These are phyloP conservation scores for Polymixis lichenea DNA, from an alignment of 2,888 invertebrate species.

Conservation along the genomic window DNA sequence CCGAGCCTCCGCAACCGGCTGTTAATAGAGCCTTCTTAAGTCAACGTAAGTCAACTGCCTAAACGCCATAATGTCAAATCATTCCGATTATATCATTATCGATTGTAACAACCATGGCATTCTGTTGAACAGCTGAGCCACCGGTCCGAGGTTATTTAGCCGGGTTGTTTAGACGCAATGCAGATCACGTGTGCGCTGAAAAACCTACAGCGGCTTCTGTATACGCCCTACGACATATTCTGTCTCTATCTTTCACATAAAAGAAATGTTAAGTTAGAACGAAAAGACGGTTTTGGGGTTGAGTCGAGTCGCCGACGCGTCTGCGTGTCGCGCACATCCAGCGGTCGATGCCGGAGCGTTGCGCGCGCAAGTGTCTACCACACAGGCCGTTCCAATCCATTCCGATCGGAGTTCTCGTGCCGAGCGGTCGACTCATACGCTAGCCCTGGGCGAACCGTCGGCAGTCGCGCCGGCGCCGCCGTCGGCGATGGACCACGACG, in stretches of 20 bases:
- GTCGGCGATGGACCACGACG: slow-evolving; percentile 89
- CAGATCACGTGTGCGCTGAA: slow-evolving; percentile 90
- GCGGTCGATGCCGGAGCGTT: slow-evolving; percentile 77
- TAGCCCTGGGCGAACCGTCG: slow-evolving; percentile 84
- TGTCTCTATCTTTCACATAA: slow-evolving; percentile 67
- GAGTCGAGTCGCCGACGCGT: slow-evolving; percentile 84
- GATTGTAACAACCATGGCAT: slow-evolving; percentile 83
- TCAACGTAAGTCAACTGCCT: slow-evolving; percentile 32
- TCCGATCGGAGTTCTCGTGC: slow-evolving; percentile 85
- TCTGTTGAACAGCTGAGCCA: slow-evolving; percentile 85
- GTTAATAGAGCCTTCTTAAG: slow-evolving; percentile 49
- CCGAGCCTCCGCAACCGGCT: slow-evolving; percentile 27
- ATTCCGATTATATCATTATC: slow-evolving; percentile 82
- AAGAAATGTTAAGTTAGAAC: slow-evolving; percentile 66
- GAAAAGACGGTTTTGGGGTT: slow-evolving; percentile 73
- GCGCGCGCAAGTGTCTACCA: slow-evolving; percentile 78
- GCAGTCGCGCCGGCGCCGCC: slow-evolving; percentile 88
- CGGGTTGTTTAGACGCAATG: slow-evolving; percentile 90
- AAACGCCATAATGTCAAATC: slow-evolving; percentile 69
- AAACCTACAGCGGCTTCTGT: slow-evolving; percentile 81
- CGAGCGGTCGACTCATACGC: slow-evolving; percentile 82
- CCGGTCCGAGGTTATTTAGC: slow-evolving; percentile 84
- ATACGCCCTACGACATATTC: slow-evolving; percentile 81
- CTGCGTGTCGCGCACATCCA: slow-evolving; percentile 81
- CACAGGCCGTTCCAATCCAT: slow-evolving; percentile 74